A percentile compares a stretch with the other conserved stretches of the same genome.
These are phyloP conservation scores for Trididemnum clinides DNA, from an alignment of 23 tunicate species.

Conservation along the genomic window DNA sequence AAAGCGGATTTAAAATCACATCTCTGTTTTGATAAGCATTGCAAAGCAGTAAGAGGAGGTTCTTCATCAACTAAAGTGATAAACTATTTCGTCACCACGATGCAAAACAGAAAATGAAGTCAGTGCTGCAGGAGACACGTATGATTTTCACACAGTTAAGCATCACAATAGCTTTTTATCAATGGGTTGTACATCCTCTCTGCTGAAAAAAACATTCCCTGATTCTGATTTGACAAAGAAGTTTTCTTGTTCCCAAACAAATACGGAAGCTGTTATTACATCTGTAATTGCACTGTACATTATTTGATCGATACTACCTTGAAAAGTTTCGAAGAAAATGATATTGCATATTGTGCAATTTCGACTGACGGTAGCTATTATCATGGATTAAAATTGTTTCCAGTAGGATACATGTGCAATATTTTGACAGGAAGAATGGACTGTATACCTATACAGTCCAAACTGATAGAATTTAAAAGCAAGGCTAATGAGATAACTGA, in stretches of 20 bases:
- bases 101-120: too few species aligned
- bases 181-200: constrained; percentile 31
- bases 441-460: constrained; percentile 23
- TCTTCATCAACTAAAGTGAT: too few species aligned
- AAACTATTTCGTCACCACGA: too few species aligned
- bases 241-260: constrained; percentile 5
- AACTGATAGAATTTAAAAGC: constrained; percentile 20
- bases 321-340: constrained; percentile 41
- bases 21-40: too few species aligned
- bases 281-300: background rate
- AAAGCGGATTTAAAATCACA: too few species aligned
- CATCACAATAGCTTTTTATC: too few species aligned
- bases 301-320: constrained; percentile 23
- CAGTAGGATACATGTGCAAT: constrained; percentile 29
- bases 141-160: too few species aligned
- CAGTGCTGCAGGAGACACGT: too few species aligned
- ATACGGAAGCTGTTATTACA: background rate
- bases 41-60: too few species aligned
- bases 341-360: constrained; percentile 24
- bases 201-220: constrained; percentile 15
- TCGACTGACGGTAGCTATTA: constrained; percentile 34
- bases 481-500: constrained; percentile 24
- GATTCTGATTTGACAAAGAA: constrained; percentile 18
- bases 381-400: constrained; percentile 6
- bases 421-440: constrained; percentile 44